A percentile compares a stretch with the other conserved stretches of the same genome.
Conservation (phyloP, 1,140 invertebrate species). For the Orius insidiosus region DNA sequence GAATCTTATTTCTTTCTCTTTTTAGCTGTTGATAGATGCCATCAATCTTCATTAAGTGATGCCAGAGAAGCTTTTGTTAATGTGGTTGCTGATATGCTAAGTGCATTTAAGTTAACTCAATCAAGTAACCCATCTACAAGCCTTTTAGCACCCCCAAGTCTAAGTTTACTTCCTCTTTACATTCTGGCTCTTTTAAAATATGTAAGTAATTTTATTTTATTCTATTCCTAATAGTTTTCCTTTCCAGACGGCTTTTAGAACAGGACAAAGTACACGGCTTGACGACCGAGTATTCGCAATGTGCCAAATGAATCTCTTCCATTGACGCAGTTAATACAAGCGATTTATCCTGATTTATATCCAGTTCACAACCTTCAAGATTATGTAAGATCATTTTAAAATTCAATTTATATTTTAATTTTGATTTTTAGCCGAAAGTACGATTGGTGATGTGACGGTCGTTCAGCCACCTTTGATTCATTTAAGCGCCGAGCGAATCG, state of each 20-base stretch:
- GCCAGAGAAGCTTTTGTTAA: constrained; percentile 93
- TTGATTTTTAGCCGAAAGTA: constrained; percentile 23
- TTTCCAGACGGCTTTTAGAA: constrained; percentile 64
- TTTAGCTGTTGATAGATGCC: constrained; percentile 85
- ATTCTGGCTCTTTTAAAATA: constrained; percentile 81
- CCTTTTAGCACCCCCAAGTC: constrained; percentile 51
- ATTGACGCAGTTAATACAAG: constrained; percentile 58
- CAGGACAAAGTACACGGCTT: constrained; percentile 66
- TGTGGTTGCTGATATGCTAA: constrained; percentile 78
- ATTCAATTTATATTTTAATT: background rate
- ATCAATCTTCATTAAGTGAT: constrained; percentile 69
- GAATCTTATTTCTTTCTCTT: too few species aligned
- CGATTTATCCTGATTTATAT: constrained; percentile 87
- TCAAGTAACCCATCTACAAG: constrained; percentile 35
- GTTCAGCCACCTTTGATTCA: constrained; percentile 34
- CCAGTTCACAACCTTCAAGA: constrained; percentile 62
- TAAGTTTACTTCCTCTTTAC: constrained; percentile 74
- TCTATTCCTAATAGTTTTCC: constrained; percentile 16
- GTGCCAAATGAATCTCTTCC: constrained; percentile 82
- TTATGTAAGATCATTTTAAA: constrained; percentile 28
- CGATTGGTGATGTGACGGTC: constrained; percentile 20
- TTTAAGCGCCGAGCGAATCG: constrained; percentile 51
- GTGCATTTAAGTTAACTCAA: constrained; percentile 58
- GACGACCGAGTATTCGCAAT: constrained; percentile 88
- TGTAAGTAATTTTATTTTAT: constrained; percentile 37